Evolutionary conservation across 2,888 invertebrate species (phyloP).

Genomic region (Epistrophe grossulariae): DNA sequence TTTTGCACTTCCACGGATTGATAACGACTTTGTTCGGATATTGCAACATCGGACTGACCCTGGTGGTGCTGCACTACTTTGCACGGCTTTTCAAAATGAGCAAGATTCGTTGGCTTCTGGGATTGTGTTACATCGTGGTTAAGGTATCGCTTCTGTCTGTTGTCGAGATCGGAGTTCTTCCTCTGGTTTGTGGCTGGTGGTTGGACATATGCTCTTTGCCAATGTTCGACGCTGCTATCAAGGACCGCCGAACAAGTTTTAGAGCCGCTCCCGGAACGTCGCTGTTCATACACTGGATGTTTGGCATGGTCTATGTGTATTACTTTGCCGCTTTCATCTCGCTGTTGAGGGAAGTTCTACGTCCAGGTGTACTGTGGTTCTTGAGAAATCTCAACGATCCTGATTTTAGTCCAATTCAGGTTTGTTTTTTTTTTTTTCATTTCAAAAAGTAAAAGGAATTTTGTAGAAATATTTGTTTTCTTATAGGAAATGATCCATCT

Average conservation of each 20-base stretch:
- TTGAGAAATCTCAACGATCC: constrained; percentile 99
- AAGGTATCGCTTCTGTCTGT: constrained; percentile 97
- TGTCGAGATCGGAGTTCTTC: constrained; percentile 98
- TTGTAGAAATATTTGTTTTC: not conserved
- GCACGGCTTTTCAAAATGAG: constrained; percentile 92
- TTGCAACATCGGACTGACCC: constrained; percentile 92
- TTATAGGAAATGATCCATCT: constrained; percentile 97
- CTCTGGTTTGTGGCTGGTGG: constrained; percentile 99
- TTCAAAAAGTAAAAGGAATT: not conserved
- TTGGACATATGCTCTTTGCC: constrained; percentile 98
- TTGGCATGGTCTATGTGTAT: constrained; percentile 99
- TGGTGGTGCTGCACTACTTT: constrained; percentile 93
- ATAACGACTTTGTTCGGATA: constrained; percentile 97
- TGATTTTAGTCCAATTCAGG: constrained; percentile 99
- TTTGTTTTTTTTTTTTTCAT: constrained; percentile 77
- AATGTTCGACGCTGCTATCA: constrained; percentile 94
- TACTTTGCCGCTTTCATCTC: constrained; percentile 99
- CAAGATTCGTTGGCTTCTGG: constrained; percentile 92
- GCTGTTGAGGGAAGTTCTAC: constrained; percentile 94
- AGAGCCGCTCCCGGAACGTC: constrained; percentile 97
- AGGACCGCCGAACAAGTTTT: constrained; percentile 94
- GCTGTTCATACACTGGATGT: constrained; percentile 99
- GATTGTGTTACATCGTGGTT: constrained; percentile 92
- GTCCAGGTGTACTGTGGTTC: constrained; percentile 99
- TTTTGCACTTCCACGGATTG: constrained; percentile 95